A percentile compares a stretch with the other conserved stretches of the same genome.
These are phyloP conservation scores for Lycodopsis pacificus DNA, from an alignment of 2,797 vertebrate species.

Conservation along the genomic window DNA sequence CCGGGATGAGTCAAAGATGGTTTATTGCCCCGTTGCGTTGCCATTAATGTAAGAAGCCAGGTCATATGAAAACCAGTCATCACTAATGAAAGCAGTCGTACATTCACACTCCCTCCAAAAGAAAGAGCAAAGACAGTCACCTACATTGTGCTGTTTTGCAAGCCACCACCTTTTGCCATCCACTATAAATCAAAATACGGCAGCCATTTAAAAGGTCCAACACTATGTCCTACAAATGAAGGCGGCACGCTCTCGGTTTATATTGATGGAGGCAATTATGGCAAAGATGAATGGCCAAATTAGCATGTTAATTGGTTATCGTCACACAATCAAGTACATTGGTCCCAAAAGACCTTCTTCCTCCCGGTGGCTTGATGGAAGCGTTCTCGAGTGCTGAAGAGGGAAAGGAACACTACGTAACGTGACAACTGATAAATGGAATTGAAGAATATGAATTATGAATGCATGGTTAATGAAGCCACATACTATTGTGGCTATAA, in stretches of 20 bases:
- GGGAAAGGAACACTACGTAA: conserved; percentile 39
- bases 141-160: not conserved
- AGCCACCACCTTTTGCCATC: not conserved
- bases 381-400: conserved; percentile 44
- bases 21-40: not conserved
- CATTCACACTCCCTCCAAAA: not conserved
- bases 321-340: conserved; percentile 57
- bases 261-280: conserved; percentile 74
- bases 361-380: conserved; percentile 49
- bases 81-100: not conserved
- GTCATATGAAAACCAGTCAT: not conserved
- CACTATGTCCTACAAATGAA: conserved; percentile 42
- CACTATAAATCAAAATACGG: conserved; percentile 36
- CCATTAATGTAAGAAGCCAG: not conserved
- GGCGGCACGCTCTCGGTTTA: conserved; percentile 25
- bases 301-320: conserved; percentile 75
- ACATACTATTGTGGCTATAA: conserved; percentile 20
- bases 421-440: conserved; percentile 60
- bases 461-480: conserved; percentile 42
- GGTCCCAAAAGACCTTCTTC: conserved; percentile 53
- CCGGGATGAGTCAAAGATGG: not conserved
- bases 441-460: conserved; percentile 45
- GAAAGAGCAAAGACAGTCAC: not conserved
- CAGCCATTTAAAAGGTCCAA: not conserved
- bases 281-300: conserved; percentile 68